A percentile compares a stretch with the other conserved stretches of the same genome.
Evolutionary conservation across 2,888 invertebrate species (phyloP).

Genomic region (Trisateles emortualis): DNA sequence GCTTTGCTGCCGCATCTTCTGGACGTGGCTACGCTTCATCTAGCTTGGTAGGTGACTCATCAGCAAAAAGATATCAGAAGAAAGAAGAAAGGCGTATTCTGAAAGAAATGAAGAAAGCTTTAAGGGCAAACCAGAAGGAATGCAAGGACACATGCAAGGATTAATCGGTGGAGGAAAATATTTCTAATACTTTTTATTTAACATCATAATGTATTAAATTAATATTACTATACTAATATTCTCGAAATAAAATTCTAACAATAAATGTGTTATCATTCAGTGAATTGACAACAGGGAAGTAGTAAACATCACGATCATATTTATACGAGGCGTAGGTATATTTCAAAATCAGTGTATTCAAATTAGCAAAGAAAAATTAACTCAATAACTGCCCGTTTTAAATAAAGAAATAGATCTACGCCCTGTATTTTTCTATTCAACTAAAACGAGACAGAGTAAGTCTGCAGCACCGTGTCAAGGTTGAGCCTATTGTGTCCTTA

Average conservation of each 20-base stretch:
- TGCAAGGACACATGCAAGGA: conserved; percentile 4
- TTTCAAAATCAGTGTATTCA: no score
- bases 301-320: not conserved
- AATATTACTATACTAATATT: conserved; percentile 14
- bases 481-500: conserved; percentile 42
- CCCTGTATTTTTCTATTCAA: conserved; percentile 6
- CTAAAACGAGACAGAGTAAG: conserved; percentile 13
- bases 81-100: conserved; percentile 63
- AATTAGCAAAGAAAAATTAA: no score
- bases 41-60: conserved; percentile 73
- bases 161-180: conserved; percentile 25
- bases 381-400: no score
- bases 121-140: conserved; percentile 23
- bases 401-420: not conserved
- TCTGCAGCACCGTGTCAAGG: conserved; percentile 16
- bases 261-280: conserved; percentile 35
- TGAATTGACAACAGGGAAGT: conserved; percentile 6
- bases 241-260: conserved; percentile 36
- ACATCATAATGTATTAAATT: conserved; percentile 15
- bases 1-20: conserved; percentile 75
- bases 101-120: conserved; percentile 52
- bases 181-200: conserved; percentile 3
- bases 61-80: conserved; percentile 53
- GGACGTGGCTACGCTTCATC: conserved; percentile 66
- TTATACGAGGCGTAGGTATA: not conserved